Evolutionary conservation across 2,888 invertebrate species (phyloP), one percentile per base, ranked within the genome.

Genomic region (Lasioglossum vierecki): DNA sequence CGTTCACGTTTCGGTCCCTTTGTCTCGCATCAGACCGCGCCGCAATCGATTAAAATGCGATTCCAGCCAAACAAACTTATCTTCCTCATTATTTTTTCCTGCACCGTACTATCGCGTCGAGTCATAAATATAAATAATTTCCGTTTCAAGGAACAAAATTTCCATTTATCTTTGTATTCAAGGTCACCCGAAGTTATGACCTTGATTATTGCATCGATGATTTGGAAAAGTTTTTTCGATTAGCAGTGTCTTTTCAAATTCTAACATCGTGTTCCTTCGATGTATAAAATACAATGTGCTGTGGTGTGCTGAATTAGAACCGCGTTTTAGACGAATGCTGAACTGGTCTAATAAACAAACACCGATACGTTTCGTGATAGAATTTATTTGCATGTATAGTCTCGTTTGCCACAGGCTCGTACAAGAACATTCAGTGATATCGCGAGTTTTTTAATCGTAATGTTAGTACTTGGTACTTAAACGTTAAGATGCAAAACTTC

Each of bases 321-420:
- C 49, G 6, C 18, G 49, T 49, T 18, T 49, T 2, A 22, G 41
- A 44, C 41, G 41, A 44, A 44, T 11, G 18, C 18, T 13, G 6
- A 18, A 18, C 26, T 35, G 80, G 26, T 63, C 30, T 0, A 63
- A 8, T 63, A 30, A 63, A 30, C 8, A 30, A 63, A 30, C 30
- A 18, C 26, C 30, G 63, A 18, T 63, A 75, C 26, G 81, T 81
- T 80, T 88, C 86, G 85, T 87, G 66, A 83, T 87, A 86, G 80
- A 87, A 85, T 91, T 91, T 91, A 91, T 91, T 91, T 88, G 76
- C 80, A 82, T 87, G 85, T 82, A 83, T 86, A 86, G 87, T 88
- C 82, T 90, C 82, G 79, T 85, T 90, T 88, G 85, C 74, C 87
- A 91, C 80, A 90, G 80, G 83, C 87, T 88, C 84, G 86, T 90